Conservation (phyloP, 1,140 invertebrate species). For the Drosophila sucinea region DNA sequence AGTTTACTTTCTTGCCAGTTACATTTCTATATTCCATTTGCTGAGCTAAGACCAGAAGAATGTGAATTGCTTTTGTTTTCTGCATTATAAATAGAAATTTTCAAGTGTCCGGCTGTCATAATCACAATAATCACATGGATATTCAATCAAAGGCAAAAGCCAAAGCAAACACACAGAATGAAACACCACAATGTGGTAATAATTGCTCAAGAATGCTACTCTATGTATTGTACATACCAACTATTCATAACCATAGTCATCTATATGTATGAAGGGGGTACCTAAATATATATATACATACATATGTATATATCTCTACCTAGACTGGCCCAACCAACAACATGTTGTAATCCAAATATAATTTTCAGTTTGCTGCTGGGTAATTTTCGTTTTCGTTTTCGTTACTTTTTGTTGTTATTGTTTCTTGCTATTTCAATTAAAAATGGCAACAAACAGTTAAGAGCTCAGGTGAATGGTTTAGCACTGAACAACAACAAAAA, state of each 20-base stretch:
- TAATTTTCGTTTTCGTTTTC: constrained; percentile 40
- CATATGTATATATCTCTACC: constrained; percentile 17
- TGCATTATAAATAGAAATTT: constrained; percentile 58
- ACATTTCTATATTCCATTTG: constrained; percentile 12
- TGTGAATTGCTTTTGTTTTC: constrained; percentile 40
- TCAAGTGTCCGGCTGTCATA: constrained; percentile 71
- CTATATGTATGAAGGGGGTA: constrained; percentile 2
- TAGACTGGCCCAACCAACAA: constrained; percentile 24
- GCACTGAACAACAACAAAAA: constrained; percentile 53
- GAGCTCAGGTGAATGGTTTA: constrained; percentile 50
- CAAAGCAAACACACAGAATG: constrained; percentile 30
- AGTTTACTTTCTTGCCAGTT: too few species aligned
- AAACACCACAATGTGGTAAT: constrained; percentile 66
- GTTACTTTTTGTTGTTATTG: constrained; percentile 34
- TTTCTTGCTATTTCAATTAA: constrained; percentile 75
- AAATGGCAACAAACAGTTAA: constrained; percentile 47
- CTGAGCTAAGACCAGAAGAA: constrained; percentile 55
- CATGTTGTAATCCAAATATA: constrained; percentile 74
- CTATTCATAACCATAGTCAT: constrained; percentile 10
- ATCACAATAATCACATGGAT: constrained; percentile 62
- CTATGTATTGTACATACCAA: background rate
- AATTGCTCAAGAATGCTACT: constrained; percentile 72
- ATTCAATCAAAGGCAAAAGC: constrained; percentile 62
- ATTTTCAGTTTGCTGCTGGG: constrained; percentile 58
- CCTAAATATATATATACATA: background rate